phyloP scores from a whole-genome alignment of 2,888 invertebrate genomes.

The Diplazon laetatorius region DNA sequence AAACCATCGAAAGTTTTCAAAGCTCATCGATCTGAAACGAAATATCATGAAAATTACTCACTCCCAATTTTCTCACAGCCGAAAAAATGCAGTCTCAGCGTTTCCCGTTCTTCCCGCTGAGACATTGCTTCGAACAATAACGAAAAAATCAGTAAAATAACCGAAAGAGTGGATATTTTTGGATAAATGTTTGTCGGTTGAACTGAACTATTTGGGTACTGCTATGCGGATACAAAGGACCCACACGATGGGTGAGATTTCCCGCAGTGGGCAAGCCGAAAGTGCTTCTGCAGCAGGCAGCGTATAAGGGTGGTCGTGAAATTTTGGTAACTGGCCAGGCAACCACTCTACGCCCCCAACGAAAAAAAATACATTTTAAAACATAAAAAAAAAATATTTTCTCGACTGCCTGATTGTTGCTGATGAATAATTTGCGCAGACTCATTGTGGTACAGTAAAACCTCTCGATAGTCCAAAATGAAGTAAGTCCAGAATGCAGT shows the following conservation, averaged over 20 bases:
- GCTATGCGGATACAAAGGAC: slow-evolving; percentile 56
- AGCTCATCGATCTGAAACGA: too few relatives aligned
- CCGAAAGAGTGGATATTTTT: slow-evolving; percentile 7
- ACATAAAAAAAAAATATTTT: slow-evolving; percentile 2
- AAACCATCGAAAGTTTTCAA: too few relatives aligned
- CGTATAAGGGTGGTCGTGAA: background rate
- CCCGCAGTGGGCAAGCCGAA: slow-evolving; percentile 55
- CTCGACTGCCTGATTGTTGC: too few relatives aligned
- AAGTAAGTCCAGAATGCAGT: too few relatives aligned
- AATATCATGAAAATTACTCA: too few relatives aligned
- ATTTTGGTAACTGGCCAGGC: slow-evolving; percentile 50
- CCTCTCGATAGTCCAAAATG: too few relatives aligned
- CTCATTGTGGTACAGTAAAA: too few relatives aligned
- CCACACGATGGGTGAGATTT: slow-evolving; percentile 33
- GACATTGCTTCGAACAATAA: too few relatives aligned
- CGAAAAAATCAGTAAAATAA: too few relatives aligned
- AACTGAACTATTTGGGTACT: slow-evolving; percentile 24
- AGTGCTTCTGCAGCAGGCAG: slow-evolving; percentile 38
- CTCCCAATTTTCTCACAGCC: background rate
- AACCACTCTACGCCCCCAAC: background rate
- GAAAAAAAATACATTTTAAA: too few relatives aligned
- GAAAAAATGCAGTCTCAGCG: background rate
- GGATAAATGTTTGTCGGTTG: background rate
- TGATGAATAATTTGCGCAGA: slow-evolving; percentile 21
- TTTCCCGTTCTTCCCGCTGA: background rate